Base-by-base conservation (phyloP, 2,888 invertebrate genomes). In the Nipponacmea schrenckii region DNA sequence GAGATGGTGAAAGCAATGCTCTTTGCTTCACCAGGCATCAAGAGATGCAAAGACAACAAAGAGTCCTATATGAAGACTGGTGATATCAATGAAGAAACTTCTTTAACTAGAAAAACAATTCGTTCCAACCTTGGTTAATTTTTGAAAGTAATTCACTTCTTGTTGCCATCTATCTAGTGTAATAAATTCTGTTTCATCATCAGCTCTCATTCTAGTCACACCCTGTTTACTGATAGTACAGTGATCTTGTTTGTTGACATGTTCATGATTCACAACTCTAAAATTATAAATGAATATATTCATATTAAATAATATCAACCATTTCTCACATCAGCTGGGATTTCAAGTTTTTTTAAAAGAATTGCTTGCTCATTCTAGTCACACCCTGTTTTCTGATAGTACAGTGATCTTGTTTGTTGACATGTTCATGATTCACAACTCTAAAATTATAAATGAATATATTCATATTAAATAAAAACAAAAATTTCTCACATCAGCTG, bases 381-480 rank as follows among this genome's bases (percentile, higher is more conserved):
- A 96, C 94, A 0, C 96, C 96, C 84, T 93, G 92, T 3, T 92
- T 90, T 79, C 96, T 95, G 79, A 96, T 93, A 0, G 96, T 96
- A 83, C 94, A 92, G 86, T 93, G 94, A 83, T 94, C 93, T 20
- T 89, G 91, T 84, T 91, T 92, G 81, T 93, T 92, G 27, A 94
- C 90, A 68, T 93, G 90, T 56, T 92, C 91, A 83, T 93, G 95
- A 0, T 92, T 91, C 0, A 94, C 94, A 50, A 95, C 92, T 80
- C 95, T 95, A 86, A 0, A 67, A 69, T 62, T 17, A 66, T 8
- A 68, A 20, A 67, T 39, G 48, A 39, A 62, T 2, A n/a, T n/a
- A n/a, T n/a, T n/a, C n/a, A n/a, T n/a, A n/a, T n/a, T n/a, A n/a
- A n/a, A n/a, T n/a, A n/a, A n/a, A n/a, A n/a, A n/a, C n/a, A n/a